A percentile compares a stretch with the other conserved stretches of the same genome.
Conservation (phyloP, 92 coral and sea anemone genomes). For the Phenganax subtilis region DNA sequence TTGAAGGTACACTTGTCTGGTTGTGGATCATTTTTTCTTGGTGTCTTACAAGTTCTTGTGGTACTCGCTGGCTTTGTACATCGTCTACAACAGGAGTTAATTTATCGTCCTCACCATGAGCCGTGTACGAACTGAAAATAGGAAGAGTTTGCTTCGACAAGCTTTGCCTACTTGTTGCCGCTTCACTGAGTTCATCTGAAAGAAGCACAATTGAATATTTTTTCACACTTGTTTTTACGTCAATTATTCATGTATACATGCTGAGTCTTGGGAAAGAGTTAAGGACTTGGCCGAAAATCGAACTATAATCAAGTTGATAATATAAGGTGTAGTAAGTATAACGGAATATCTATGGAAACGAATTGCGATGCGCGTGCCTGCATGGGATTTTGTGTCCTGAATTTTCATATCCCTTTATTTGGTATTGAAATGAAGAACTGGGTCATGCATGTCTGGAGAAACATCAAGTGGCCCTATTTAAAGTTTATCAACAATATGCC, state of each 20-base stretch:
- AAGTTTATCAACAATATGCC: too few species aligned
- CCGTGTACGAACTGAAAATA: neutral
- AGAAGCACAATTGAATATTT: constrained; percentile 9
- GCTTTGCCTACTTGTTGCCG: constrained; percentile 16
- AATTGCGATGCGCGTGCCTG: too few species aligned
- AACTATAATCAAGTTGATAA: neutral
- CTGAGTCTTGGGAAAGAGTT: neutral
- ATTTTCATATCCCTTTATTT: too few species aligned
- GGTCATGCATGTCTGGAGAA: too few species aligned
- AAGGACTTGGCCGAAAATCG: neutral
- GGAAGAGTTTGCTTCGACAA: neutral
- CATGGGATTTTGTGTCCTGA: too few species aligned
- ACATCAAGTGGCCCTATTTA: too few species aligned
- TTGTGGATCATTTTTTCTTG: neutral
- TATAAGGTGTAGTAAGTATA: too few species aligned
- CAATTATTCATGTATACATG: constrained; percentile 2
- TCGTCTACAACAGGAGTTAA: neutral
- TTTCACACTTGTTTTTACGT: constrained; percentile 5
- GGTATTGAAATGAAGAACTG: too few species aligned
- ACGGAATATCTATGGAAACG: too few species aligned
- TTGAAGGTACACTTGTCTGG: neutral
- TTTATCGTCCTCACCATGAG: neutral
- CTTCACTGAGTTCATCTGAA: constrained; percentile 17
- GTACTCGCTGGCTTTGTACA: neutral
- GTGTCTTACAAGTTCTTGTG: neutral